phyloP scores from a whole-genome alignment of 53 echinoderm and acorn worm species.

The Zoroaster sp. region DNA sequence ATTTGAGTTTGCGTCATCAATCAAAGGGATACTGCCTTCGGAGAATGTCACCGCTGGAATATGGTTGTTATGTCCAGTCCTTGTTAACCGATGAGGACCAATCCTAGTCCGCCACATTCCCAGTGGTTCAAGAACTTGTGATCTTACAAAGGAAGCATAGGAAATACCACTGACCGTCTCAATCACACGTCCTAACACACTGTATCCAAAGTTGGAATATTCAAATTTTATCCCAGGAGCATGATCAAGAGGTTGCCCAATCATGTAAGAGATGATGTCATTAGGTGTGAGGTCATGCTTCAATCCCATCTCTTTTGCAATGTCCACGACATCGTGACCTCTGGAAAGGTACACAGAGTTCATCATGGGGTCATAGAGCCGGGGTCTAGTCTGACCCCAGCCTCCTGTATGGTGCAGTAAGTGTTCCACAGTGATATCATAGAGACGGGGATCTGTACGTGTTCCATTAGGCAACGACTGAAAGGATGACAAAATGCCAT shows the following conservation, averaged over 20 bases:
- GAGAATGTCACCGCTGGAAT: conserved; percentile 45
- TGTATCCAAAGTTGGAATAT: conserved; percentile 92
- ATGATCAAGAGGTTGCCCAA: conserved; percentile 62
- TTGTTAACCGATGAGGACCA: conserved; percentile 7
- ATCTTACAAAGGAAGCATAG: conserved; percentile 68
- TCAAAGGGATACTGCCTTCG: conserved; percentile 62
- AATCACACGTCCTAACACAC: conserved; percentile 79
- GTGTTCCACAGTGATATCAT: conserved; percentile 80
- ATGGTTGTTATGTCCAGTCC: not conserved
- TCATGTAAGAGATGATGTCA: conserved; percentile 81
- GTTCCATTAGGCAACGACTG: conserved; percentile 32
- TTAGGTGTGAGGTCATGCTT: conserved; percentile 33
- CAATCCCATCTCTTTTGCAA: conserved; percentile 77
- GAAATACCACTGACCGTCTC: conserved; percentile 59
- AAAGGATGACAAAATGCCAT: conserved; percentile 64
- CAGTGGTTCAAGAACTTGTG: conserved; percentile 78
- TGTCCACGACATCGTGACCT: conserved; percentile 85
- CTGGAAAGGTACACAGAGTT: conserved; percentile 80
- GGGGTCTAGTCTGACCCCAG: conserved; percentile 75
- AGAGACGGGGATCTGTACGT: conserved; percentile 70
- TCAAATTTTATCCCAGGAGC: conserved; percentile 81
- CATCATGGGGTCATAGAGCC: conserved; percentile 80
- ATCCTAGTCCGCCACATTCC: conserved; percentile 94
- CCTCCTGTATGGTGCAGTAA: conserved; percentile 92
- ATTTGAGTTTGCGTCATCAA: not conserved